phyloP scores from a whole-genome alignment of 2,113 vertebrate species.

The Acanthisitta chloris region DNA sequence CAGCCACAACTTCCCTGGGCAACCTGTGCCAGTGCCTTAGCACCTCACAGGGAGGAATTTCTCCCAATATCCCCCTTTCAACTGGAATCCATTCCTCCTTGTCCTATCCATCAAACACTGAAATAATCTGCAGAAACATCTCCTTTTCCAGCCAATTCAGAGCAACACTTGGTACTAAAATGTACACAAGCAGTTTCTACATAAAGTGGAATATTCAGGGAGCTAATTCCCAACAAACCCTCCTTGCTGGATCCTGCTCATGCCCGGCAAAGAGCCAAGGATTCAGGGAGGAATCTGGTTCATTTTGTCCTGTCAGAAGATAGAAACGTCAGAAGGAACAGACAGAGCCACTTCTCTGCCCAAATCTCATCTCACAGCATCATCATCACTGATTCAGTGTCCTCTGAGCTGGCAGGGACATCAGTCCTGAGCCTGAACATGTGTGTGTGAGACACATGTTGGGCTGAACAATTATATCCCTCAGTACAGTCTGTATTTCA shows the following conservation, averaged over 20 bases:
- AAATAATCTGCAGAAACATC: neutral
- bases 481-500: neutral
- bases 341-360: neutral
- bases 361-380: neutral
- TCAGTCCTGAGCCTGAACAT: neutral
- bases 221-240: neutral
- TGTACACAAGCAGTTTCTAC: neutral
- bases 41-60: neutral
- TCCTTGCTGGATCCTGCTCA: neutral
- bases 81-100: neutral
- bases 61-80: neutral
- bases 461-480: neutral
- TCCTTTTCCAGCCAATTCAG: neutral
- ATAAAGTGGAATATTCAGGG: neutral
- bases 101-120: neutral
- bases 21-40: neutral
- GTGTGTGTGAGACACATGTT: neutral
- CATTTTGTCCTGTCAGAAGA: neutral
- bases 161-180: neutral
- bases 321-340: neutral
- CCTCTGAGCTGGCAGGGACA: neutral
- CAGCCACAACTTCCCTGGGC: neutral
- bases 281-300: neutral
- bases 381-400: neutral
- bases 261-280: neutral